Percentiles rank a stretch among this genome's conserved stretches.
Evolutionary conservation across 2,113 vertebrate genomes (phyloP).

Genomic region (Sialia sialis): DNA sequence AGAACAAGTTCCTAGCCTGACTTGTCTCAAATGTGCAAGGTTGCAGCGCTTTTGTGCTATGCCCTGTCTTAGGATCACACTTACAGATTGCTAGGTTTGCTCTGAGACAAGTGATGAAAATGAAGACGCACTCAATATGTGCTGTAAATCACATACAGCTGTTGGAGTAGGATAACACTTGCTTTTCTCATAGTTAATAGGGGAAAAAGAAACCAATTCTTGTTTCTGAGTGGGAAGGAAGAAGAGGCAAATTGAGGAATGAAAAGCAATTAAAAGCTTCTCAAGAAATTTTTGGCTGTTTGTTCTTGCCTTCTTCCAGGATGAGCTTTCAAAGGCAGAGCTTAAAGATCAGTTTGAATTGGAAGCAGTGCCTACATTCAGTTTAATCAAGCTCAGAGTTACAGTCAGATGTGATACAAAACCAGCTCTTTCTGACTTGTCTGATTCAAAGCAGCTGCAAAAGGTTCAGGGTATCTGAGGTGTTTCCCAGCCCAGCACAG

Average conservation of each 20-base stretch:
- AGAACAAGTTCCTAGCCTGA: neutral
- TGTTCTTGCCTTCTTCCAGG: neutral
- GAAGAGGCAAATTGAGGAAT: neutral
- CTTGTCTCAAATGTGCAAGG: neutral
- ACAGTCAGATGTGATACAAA: neutral
- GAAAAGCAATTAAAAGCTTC: neutral
- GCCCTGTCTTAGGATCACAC: neutral
- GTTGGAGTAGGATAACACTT: neutral
- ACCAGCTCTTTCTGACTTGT: neutral
- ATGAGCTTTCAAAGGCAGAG: neutral
- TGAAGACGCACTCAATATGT: neutral
- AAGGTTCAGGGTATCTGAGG: neutral
- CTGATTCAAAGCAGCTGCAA: neutral
- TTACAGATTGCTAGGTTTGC: neutral
- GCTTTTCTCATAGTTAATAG: neutral
- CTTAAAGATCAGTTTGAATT: neutral
- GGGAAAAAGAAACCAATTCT: neutral
- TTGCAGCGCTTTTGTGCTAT: neutral
- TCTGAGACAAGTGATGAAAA: neutral
- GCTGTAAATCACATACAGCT: neutral
- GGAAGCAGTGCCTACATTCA: neutral
- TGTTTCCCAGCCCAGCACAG: neutral
- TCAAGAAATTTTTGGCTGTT: neutral
- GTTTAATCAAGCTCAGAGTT: neutral
- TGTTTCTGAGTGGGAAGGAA: neutral